These are phyloP conservation scores for Parnassius mnemosyne DNA, from an alignment of 2,888 invertebrate species.

Conservation along the genomic window DNA sequence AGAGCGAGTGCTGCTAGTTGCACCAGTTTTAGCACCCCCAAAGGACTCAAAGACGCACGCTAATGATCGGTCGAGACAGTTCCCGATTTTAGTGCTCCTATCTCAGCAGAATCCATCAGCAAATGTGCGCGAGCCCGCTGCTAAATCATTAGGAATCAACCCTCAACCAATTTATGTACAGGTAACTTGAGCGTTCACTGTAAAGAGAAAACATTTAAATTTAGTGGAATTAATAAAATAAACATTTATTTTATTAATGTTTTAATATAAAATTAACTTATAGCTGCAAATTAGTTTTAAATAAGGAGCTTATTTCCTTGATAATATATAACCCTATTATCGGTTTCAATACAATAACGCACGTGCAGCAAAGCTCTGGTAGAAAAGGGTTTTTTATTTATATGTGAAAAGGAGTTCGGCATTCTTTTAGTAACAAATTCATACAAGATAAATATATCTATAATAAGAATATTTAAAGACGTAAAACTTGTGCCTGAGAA, in stretches of 20 bases:
- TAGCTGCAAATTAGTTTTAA: no score
- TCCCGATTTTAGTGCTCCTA: constrained; percentile 65
- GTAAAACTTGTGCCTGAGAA: no score
- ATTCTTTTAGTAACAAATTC: constrained; percentile 5
- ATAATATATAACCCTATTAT: no score
- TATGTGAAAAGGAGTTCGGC: not conserved
- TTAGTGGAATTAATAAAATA: no score
- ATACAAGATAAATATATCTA: not conserved
- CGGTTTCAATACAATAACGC: no score
- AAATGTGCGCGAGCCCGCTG: constrained; percentile 49
- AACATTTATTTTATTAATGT: no score
- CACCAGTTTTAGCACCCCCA: constrained; percentile 70
- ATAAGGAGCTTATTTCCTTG: no score
- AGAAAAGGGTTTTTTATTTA: no score
- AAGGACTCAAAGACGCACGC: constrained; percentile 57
- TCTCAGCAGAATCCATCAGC: constrained; percentile 47
- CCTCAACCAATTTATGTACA: constrained; percentile 65
- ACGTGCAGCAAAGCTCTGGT: no score
- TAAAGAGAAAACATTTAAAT: no score
- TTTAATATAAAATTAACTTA: no score
- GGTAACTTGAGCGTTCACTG: constrained; percentile 39
- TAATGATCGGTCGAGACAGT: constrained; percentile 64
- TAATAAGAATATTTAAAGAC: not conserved
- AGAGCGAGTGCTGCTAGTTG: constrained; percentile 61
- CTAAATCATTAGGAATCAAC: constrained; percentile 56